Evolutionary conservation across 2,888 invertebrate species (phyloP), one percentile per base, ranked within the genome.

Genomic region (Ecdyonurus torrentis): DNA sequence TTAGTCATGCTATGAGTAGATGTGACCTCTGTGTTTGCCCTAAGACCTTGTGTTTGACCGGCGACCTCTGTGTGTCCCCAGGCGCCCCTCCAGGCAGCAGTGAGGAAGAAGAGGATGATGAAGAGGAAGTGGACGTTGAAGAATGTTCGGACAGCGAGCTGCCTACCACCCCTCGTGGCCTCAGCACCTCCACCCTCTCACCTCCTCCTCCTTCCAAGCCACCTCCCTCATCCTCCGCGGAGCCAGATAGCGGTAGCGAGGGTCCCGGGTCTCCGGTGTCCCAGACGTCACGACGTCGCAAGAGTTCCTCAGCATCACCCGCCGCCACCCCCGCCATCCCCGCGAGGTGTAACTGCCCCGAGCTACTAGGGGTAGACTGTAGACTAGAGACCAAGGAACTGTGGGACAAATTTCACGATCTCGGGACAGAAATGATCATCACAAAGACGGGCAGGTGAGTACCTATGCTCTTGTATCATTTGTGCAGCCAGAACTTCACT

Each of bases 341-440:
- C 70, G 77, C 80, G 64, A 75, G 84, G 80, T 84, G 83, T 71
- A 84, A 84, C 71, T 83, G 83, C 70, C 82, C 82, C 68, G 84
- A 84, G 71, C 74, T 85, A 59, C 74, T 80, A 60, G 76, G 75
- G 70, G 82, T 86, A 64, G 82, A 85, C 68, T 89, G 88, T 71
- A 83, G 85, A 67, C 78, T 89, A 69, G 89, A 89, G 75, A 88
- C 87, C 66, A 86, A 87, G 74, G 89, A 89, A 66, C 77, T 89
- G 64, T 89, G 89, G 89, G 85, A 86, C 74, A 87, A 88, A 74
- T 89, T 89, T 76, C 81, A 83, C 73, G 83, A 83, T 70, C 78
- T 89, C 64, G 87, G 87, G 25, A 89, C 88, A 1, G 88, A 89
- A 76, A 89, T 89, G 89, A 89, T 89, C 75, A 89, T 89, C 75